Conservation (phyloP, 2,888 invertebrate species). For the Antheraea yamamai region DNA sequence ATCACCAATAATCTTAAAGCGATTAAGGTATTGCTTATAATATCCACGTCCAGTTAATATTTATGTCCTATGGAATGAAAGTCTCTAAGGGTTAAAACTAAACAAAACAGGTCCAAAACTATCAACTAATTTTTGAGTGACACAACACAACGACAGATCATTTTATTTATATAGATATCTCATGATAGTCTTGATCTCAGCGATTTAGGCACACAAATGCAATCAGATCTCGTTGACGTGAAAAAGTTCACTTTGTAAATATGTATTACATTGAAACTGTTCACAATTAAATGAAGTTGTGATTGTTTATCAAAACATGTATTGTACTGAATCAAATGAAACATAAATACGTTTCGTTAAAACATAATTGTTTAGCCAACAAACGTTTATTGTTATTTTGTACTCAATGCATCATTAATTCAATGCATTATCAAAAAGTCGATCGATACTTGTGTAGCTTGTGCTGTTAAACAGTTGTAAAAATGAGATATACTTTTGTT, state of each 20-base stretch:
- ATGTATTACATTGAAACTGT: neutral
- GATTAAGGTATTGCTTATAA: too few species aligned
- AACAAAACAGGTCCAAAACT: too few species aligned
- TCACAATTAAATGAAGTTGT: neutral
- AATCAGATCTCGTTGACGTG: neutral
- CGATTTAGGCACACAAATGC: neutral
- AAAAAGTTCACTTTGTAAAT: neutral
- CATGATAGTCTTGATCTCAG: neutral
- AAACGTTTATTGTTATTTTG: neutral
- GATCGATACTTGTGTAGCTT: neutral
- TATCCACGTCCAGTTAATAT: too few species aligned
- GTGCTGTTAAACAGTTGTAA: constrained; percentile 23
- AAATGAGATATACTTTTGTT: constrained; percentile 58
- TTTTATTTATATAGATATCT: too few species aligned
- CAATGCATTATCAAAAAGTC: neutral
- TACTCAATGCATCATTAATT: neutral
- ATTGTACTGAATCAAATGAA: neutral
- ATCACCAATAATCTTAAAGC: too few species aligned
- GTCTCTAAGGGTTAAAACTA: too few species aligned
- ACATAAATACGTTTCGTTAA: neutral
- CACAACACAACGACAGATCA: too few species aligned
- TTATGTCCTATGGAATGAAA: too few species aligned
- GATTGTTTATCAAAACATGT: neutral
- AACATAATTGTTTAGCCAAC: constrained; percentile 10
- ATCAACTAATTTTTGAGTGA: too few species aligned